Evolutionary conservation across 1,140 invertebrate species (phyloP), one percentile per base, ranked within the genome.

Genomic region (Caenorhabditis elegans): DNA sequence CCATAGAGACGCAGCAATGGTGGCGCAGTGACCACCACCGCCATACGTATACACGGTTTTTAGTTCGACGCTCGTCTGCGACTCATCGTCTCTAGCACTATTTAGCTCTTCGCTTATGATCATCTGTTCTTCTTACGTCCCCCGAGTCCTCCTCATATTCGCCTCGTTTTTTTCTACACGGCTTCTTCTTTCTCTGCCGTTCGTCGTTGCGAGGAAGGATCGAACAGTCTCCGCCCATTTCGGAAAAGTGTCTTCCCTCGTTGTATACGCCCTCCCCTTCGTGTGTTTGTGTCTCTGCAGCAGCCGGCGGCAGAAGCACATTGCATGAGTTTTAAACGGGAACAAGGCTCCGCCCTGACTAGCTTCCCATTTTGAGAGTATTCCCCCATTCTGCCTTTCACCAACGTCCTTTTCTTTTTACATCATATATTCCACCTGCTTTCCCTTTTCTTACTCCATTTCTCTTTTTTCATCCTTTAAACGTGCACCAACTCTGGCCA

Each of bases 271-370:
- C 34, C 34, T 36, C 34, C 51, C 26, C 26, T n/a, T 15, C 39
- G 60, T 70, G 60, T 70, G 31, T 65, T 11, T 55, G 60, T 39
- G 31, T 70, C 34, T 70, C 60, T 70, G 60, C 34, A 39, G 31
- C 31, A 70, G 26, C n/a, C 60, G 28, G 28, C 55, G 26, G 60
- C 19, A n/a, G n/a, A n/a, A 31, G 60, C 60, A 70, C 60, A 70
- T 70, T 70, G 60, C 60, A 39, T 70, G 60, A 70, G 60, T 39
- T 70, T 70, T 6, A 70, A 70, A 70, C 60, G 31, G 60, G 60
- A 36, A 39, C 60, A 22, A 39, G 34, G 19, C 60, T 70, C 31
- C 34, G 4, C 60, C 60, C 34, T 22, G n/a, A 39, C 60, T 15
- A 43, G 60, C 31, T 19, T 17, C 17, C 26, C n/a, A 39, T 70